These are phyloP conservation scores for Drosophila insularis DNA, from an alignment of 1,140 invertebrate species.

Conservation along the genomic window DNA sequence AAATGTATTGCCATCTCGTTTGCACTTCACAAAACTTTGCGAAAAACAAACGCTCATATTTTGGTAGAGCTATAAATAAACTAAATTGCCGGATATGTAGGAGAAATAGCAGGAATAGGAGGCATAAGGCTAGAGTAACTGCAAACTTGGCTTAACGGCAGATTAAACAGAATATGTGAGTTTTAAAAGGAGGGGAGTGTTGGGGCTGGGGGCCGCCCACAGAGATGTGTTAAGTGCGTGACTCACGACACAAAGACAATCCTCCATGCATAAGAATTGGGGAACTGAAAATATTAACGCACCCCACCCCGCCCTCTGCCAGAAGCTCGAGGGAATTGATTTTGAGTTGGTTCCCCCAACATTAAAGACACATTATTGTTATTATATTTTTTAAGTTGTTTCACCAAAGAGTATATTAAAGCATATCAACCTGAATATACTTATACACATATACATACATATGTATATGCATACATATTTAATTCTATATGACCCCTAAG, in stretches of 20 bases:
- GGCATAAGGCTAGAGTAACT: constrained; percentile 33
- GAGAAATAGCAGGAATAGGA: constrained; percentile 23
- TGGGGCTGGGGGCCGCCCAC: not conserved
- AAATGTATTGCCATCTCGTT: constrained; percentile 35
- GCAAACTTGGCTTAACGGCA: constrained; percentile 58
- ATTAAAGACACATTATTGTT: too few species aligned
- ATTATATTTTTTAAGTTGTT: not conserved
- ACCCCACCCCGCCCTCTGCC: not conserved
- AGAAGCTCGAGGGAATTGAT: constrained; percentile 48
- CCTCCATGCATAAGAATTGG: too few species aligned
- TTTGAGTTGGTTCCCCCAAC: not conserved
- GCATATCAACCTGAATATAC: not conserved
- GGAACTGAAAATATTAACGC: too few species aligned
- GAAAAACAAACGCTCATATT: constrained; percentile 66
- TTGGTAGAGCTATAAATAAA: constrained; percentile 73
- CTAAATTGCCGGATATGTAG: constrained; percentile 74
- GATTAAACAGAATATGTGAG: constrained; percentile 63
- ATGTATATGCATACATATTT: too few species aligned
- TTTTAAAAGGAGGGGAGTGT: too few species aligned
- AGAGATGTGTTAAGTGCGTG: constrained; percentile 32
- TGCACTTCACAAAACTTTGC: constrained; percentile 12
- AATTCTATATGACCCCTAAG: too few species aligned
- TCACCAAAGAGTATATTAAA: not conserved
- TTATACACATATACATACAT: too few species aligned
- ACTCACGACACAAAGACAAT: not conserved